Conservation (phyloP, 1,140 invertebrate genomes). For the Argopecten irradians region DNA sequence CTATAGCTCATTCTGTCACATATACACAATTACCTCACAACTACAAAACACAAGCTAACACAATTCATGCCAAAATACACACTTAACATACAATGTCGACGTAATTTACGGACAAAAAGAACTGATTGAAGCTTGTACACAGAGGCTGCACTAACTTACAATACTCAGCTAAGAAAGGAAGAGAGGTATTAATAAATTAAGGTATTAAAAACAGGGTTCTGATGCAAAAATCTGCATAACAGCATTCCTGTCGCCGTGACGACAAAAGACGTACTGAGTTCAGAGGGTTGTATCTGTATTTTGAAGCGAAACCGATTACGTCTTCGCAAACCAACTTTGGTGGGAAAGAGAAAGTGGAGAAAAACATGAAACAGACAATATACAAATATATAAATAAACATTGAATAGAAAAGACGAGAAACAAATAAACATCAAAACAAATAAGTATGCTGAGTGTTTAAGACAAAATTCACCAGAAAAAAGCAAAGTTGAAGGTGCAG, state of each 20-base stretch:
- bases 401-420: conserved; percentile 33
- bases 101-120: neutral
- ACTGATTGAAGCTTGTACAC: neutral
- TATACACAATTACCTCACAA: neutral
- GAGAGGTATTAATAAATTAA: conserved; percentile 28
- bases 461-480: neutral
- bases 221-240: conserved; percentile 11
- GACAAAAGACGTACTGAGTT: conserved; percentile 61
- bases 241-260: neutral
- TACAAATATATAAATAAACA: neutral
- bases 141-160: conserved; percentile 13
- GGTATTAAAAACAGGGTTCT: conserved; percentile 24
- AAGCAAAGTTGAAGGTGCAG: conserved; percentile 4
- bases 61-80: neutral
- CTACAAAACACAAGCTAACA: neutral
- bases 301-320: conserved; percentile 71
- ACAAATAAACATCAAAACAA: conserved; percentile 17
- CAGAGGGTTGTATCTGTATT: conserved; percentile 45
- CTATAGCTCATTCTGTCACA: neutral
- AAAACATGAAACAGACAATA: conserved; percentile 49
- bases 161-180: conserved; percentile 12
- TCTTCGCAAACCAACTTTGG: conserved; percentile 72
- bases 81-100: conserved; percentile 5
- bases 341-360: conserved; percentile 52
- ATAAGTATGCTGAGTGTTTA: neutral